Evolutionary conservation across 1,140 invertebrate species (phyloP).

Genomic region (Maniola jurtina): DNA sequence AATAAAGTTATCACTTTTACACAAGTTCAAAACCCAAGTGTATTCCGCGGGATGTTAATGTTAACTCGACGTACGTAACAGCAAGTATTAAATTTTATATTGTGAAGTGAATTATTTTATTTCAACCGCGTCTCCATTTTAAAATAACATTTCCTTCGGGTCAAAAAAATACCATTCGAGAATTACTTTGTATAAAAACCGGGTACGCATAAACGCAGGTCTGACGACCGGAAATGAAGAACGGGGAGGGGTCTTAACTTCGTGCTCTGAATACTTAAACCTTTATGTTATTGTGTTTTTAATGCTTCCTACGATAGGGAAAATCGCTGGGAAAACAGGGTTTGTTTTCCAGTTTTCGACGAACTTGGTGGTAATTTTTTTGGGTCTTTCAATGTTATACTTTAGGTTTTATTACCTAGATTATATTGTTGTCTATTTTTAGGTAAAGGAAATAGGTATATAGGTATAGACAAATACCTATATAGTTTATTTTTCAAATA

Average conservation of each 20-base stretch:
- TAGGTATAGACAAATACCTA: no score
- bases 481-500: no score
- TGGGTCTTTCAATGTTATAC: no score
- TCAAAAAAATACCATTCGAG: neutral
- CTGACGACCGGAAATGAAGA: neutral
- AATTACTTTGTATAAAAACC: neutral
- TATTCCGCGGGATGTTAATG: neutral
- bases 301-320: neutral
- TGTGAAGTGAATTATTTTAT: neutral
- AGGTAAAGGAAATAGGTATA: no score
- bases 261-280: neutral
- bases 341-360: no score
- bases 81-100: no score
- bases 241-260: neutral
- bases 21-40: neutral
- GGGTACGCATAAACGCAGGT: neutral
- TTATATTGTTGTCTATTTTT: no score
- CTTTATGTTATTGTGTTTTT: slow-evolving; percentile 2
- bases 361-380: no score
- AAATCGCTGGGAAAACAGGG: no score
- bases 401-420: no score
- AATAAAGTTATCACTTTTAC: neutral
- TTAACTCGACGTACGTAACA: neutral
- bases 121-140: neutral
- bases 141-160: neutral